Conservation (phyloP, 37 sponge, comb jelly and placozoan genomes). For the Halichondria panicea region DNA sequence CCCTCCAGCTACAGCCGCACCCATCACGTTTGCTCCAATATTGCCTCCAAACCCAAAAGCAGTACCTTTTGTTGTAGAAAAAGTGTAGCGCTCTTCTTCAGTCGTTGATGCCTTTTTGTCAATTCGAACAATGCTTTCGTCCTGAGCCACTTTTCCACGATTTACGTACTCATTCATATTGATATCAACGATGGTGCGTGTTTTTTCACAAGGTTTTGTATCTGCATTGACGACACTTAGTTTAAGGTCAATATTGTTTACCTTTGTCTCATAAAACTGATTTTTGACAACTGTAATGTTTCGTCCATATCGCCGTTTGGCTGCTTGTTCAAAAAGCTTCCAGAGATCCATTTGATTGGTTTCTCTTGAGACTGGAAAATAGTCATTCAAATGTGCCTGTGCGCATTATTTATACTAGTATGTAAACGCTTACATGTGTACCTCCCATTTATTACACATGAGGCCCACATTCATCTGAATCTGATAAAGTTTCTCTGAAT, state of each 20-base stretch:
- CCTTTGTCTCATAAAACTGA: neutral
- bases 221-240: neutral
- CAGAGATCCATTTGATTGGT: too few relatives aligned
- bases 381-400: too few relatives aligned
- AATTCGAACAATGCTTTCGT: conserved; percentile 4
- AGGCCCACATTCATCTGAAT: too few relatives aligned
- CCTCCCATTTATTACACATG: too few relatives aligned
- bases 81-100: conserved; percentile 4
- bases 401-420: too few relatives aligned
- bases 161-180: conserved; percentile 16
- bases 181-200: conserved; percentile 6
- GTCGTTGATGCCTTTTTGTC: neutral
- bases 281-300: neutral
- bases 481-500: too few relatives aligned
- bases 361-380: too few relatives aligned
- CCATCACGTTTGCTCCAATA: conserved; percentile 8
- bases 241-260: neutral
- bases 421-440: too few relatives aligned
- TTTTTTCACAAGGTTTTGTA: neutral
- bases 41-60: neutral
- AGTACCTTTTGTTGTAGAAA: conserved; percentile 4
- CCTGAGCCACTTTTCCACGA: neutral
- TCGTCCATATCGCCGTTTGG: neutral
- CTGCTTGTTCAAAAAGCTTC: conserved; percentile 2
- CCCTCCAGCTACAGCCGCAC: neutral